Percentiles rank a stretch among this genome's conserved stretches.
Conservation (phyloP, 2,113 vertebrate genomes). For the Peromyscus maniculatus region DNA sequence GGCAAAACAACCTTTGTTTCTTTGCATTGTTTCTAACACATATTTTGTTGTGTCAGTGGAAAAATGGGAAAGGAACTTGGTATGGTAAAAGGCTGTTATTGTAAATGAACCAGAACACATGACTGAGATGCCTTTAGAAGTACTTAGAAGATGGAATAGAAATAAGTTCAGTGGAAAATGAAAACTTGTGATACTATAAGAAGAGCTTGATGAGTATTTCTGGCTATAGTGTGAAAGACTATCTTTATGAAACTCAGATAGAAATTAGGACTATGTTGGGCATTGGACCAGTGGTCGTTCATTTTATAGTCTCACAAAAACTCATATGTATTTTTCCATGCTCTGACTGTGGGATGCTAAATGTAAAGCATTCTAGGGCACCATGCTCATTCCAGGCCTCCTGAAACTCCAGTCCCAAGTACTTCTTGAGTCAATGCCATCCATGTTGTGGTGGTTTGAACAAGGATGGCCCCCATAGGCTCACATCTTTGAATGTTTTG, state of each 20-base stretch:
- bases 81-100: not conserved
- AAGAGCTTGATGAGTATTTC: not conserved
- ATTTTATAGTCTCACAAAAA: too few species aligned
- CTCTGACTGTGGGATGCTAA: not conserved
- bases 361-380: too few species aligned
- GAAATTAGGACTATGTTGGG: not conserved
- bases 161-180: too few species aligned
- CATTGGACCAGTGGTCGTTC: too few species aligned
- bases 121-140: not conserved
- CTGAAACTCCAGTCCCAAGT: not conserved
- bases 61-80: not conserved
- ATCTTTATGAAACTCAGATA: not conserved
- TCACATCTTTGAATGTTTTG: not conserved
- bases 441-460: not conserved
- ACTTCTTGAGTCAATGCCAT: not conserved
- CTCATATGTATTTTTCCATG: not conserved
- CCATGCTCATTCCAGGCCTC: not conserved
- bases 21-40: not conserved
- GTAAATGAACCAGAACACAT: rapidly evolving
- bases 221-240: not conserved
- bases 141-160: not conserved
- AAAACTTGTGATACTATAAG: not conserved
- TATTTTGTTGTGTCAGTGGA: not conserved
- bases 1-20: not conserved
- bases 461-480: not conserved